phyloP scores from a whole-genome alignment of 2,113 vertebrate genomes.

The Carlito syrichta region DNA sequence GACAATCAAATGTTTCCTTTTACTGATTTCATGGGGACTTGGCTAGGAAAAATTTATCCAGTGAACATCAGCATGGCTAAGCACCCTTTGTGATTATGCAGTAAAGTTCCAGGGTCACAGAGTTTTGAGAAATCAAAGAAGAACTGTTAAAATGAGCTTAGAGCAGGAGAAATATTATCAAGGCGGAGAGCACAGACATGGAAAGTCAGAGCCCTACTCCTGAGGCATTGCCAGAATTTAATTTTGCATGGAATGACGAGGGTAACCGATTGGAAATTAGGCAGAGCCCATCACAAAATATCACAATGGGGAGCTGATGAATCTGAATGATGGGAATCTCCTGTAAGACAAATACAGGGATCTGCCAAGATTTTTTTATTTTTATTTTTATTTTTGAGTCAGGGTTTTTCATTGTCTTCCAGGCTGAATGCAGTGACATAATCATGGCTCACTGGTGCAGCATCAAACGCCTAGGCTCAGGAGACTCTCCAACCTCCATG shows the following conservation, averaged over 20 bases:
- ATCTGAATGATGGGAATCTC: background rate
- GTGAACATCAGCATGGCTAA: background rate
- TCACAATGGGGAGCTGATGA: background rate
- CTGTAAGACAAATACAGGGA: background rate
- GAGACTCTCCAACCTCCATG: no score
- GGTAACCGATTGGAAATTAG: background rate
- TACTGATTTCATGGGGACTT: background rate
- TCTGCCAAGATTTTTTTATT: background rate
- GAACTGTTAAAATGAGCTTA: background rate
- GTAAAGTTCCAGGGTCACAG: background rate
- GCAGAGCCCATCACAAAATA: background rate
- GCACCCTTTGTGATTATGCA: background rate
- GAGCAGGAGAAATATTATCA: background rate
- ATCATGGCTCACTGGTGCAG: no score
- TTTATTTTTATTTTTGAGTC: no score
- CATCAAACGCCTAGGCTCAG: no score
- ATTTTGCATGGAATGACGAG: background rate
- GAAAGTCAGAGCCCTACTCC: background rate
- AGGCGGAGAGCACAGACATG: background rate
- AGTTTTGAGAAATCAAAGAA: background rate
- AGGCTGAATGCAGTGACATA: no score
- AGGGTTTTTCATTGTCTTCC: no score
- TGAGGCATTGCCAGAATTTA: background rate
- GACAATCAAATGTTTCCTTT: background rate
- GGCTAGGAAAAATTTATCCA: background rate